A percentile compares a stretch with the other conserved stretches of the same genome.
Conservation (phyloP, 2,797 vertebrate genomes). For the Rachycentron canadum region DNA sequence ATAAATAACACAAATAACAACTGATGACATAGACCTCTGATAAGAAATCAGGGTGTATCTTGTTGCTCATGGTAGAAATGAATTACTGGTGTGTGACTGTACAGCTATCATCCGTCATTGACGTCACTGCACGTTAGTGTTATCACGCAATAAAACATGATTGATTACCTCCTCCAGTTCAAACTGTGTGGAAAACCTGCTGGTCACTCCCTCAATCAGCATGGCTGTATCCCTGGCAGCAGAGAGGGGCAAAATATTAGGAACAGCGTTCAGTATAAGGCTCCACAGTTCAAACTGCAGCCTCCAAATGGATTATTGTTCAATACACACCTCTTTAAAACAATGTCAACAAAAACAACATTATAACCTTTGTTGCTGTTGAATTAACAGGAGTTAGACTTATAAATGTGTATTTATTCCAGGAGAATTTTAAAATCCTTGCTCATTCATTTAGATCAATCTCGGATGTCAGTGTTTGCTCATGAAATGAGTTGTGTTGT, state of each 20-base stretch:
- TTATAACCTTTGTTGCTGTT: neutral
- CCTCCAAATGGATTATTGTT: neutral
- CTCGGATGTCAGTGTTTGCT: constrained; percentile 1
- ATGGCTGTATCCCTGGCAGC: constrained; percentile 76
- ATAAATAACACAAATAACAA: no score
- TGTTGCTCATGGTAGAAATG: neutral
- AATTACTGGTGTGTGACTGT: neutral
- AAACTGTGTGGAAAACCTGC: constrained; percentile 87
- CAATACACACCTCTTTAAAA: neutral
- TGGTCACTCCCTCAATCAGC: constrained; percentile 84
- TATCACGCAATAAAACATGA: neutral
- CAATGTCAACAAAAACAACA: neutral
- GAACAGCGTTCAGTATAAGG: neutral
- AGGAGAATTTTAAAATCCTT: neutral
- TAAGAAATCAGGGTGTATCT: constrained; percentile 43
- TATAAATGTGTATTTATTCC: neutral
- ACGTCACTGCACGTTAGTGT: neutral
- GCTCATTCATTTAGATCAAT: constrained; percentile 3
- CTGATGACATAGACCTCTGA: constrained; percentile 3
- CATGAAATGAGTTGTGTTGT: constrained; percentile 13
- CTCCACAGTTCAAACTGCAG: neutral
- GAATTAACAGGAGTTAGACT: no score
- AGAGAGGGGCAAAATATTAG: constrained; percentile 12
- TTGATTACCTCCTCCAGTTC: constrained; percentile 91
- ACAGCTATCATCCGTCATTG: neutral